phyloP scores from a whole-genome alignment of 37 sponge, comb jelly and placozoan genomes.

The Mnemiopsis leidyi region DNA sequence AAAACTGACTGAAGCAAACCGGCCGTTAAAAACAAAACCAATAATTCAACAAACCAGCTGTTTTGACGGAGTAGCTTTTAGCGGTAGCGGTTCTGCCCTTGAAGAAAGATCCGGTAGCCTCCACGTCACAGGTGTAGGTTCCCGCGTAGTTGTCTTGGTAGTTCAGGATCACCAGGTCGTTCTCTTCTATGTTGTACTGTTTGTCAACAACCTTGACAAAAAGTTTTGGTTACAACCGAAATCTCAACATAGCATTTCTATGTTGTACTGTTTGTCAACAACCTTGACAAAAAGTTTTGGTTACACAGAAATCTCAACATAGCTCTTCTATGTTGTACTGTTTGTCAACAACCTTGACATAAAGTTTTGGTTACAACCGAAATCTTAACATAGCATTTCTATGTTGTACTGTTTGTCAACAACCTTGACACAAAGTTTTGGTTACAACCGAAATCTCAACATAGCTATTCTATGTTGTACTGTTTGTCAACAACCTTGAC shows the following conservation, averaged over 20 bases:
- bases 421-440: background rate
- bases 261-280: constrained; percentile 11
- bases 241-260: no score
- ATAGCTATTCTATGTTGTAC: constrained; percentile 31
- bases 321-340: constrained; percentile 40
- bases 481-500: constrained; percentile 36
- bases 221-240: no score
- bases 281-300: no score
- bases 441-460: no score
- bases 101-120: constrained; percentile 13
- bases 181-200: constrained; percentile 32
- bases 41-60: constrained; percentile 30
- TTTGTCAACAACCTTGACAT: constrained; percentile 37
- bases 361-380: no score
- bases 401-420: constrained; percentile 20
- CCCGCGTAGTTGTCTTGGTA: constrained; percentile 13
- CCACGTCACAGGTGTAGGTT: constrained; percentile 51
- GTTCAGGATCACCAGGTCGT: constrained; percentile 26
- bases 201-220: constrained; percentile 44
- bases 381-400: no score
- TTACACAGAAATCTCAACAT: no score
- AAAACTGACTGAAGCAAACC: no score
- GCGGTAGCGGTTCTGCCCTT: background rate
- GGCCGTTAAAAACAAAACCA: no score
- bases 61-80: constrained; percentile 48